Evolutionary conservation across 1,140 invertebrate genomes (phyloP).

Genomic region (Drosophila orosa): DNA sequence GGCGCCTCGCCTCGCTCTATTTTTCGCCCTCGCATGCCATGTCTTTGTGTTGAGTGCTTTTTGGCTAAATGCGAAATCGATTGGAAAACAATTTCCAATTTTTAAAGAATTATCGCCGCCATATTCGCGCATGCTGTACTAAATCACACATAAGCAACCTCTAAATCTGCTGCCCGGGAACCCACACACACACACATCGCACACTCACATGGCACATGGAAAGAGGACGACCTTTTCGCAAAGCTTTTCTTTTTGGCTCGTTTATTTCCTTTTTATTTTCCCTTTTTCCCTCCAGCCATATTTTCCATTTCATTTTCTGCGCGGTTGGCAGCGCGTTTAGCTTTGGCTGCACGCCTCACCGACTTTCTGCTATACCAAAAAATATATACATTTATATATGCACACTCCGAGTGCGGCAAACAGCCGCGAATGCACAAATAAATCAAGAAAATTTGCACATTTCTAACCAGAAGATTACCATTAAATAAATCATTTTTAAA

Average conservation of each 20-base stretch:
- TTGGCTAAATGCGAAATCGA: conserved; percentile 84
- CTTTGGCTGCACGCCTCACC: conserved; percentile 75
- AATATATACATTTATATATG: conserved; percentile 31
- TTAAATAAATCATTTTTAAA: neutral
- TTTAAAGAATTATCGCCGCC: conserved; percentile 84
- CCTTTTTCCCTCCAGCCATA: conserved; percentile 63
- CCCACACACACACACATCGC: conserved; percentile 5
- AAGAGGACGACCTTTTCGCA: conserved; percentile 62
- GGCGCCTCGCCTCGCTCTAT: conserved; percentile 10
- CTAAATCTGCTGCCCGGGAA: conserved; percentile 81
- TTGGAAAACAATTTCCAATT: conserved; percentile 85
- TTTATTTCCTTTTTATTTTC: conserved; percentile 79
- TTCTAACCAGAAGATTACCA: neutral
- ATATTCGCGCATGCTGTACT: conserved; percentile 84
- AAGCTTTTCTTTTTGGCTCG: conserved; percentile 75
- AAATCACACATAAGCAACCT: conserved; percentile 84
- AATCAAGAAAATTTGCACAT: conserved; percentile 5
- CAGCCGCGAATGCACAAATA: conserved; percentile 13
- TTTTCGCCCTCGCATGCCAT: conserved; percentile 1
- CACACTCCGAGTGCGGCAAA: conserved; percentile 2
- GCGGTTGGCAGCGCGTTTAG: conserved; percentile 66
- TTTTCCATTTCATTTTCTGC: conserved; percentile 83
- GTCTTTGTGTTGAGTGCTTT: conserved; percentile 68
- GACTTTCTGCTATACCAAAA: conserved; percentile 47
- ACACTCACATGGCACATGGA: conserved; percentile 4